Evolutionary conservation across 1,140 invertebrate genomes (phyloP).

Genomic region (Drosophila saltans): DNA sequence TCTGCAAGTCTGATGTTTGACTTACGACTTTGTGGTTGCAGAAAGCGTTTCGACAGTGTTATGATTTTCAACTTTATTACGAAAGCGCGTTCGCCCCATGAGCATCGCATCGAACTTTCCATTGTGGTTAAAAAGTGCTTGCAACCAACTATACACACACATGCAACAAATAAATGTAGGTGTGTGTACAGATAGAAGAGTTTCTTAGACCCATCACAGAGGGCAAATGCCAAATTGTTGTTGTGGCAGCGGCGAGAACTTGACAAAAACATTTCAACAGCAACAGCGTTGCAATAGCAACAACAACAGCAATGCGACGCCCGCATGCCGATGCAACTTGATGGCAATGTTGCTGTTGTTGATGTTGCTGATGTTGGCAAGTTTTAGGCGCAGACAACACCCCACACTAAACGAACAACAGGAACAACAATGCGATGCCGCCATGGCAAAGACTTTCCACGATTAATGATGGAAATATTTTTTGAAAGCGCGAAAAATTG

Average conservation of each 20-base stretch:
- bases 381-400: conserved; percentile 80
- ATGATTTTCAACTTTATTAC: conserved; percentile 74
- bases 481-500: conserved; percentile 83
- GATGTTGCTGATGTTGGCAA: conserved; percentile 52
- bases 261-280: conserved; percentile 81
- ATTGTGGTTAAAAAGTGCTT: conserved; percentile 69
- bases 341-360: conserved; percentile 32
- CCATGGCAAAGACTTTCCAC: conserved; percentile 76
- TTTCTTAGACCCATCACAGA: conserved; percentile 19
- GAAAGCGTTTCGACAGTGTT: conserved; percentile 62
- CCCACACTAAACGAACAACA: conserved; percentile 76
- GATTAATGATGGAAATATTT: conserved; percentile 83
- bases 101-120: conserved; percentile 39
- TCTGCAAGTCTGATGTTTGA: conserved; percentile 56
- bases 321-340: conserved; percentile 70
- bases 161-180: neutral
- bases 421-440: conserved; percentile 68
- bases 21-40: conserved; percentile 77
- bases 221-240: conserved; percentile 79
- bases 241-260: conserved; percentile 64
- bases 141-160: conserved; percentile 13
- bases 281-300: conserved; percentile 43
- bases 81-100: neutral
- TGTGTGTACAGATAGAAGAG: conserved; percentile 1
- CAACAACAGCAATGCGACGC: conserved; percentile 60